Evolutionary conservation across 2,113 vertebrate species (phyloP), one percentile per base, ranked within the genome.

Genomic region (Zapus hudsonius): DNA sequence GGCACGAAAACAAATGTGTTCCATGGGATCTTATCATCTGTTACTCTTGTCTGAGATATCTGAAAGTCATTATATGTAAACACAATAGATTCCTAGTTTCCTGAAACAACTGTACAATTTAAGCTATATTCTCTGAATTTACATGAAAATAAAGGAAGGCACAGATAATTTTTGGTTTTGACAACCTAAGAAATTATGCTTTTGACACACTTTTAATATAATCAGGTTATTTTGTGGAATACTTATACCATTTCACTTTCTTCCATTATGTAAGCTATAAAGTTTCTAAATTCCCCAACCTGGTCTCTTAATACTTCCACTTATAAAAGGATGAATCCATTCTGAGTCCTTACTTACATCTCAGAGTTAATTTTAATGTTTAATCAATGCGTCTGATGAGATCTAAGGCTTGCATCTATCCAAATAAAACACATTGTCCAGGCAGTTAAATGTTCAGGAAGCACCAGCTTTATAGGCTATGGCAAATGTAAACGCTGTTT

Each of bases 311-410:
- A 74, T 81, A 76, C n/a, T 79, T 94, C 47, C 38, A 70, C 84
- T 75, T 93, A 70, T 89, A 52, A 89, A 80, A 95, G 31, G 15
- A 42, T 59, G 29, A 72, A 87, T 84, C 81, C 69, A 80, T 90
- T 94, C 69, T 67, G 47, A 96, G 79, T n/a, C 79, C 10, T 52
- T 70, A 84, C 92, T 95, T 84, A 72, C 25, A 89, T 90, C 88
- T 89, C 36, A 90, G 59, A 93, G 91, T 88, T 72, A 95, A 93
- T 94, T 82, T 92, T 79, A 85, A 82, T 94, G 64, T 74, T 87
- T 74, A 88, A 80, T 83, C 59, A 59, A 84, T 88, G 61, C 25
- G 87, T 83, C 22, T 86, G 36, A 61, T 89, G 69, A 20, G 17
- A 38, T 80, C 70, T 5, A 87, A 42, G 42, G 10, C 69, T 83